Percentiles rank a stretch among this genome's conserved stretches.
These are phyloP conservation scores for Perodicticus potto DNA, from an alignment of 2,797 vertebrate species.

Conservation along the genomic window DNA sequence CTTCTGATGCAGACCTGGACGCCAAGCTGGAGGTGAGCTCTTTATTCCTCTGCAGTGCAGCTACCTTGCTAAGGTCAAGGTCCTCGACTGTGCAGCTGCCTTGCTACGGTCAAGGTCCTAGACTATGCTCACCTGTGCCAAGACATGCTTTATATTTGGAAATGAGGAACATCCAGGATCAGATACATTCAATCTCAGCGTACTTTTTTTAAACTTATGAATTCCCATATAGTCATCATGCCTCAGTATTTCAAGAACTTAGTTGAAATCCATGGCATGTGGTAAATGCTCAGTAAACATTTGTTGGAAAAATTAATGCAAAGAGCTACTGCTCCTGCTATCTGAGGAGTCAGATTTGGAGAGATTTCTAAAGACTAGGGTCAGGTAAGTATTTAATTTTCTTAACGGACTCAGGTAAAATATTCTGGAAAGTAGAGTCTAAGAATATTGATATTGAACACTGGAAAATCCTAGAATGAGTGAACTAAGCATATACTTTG, in stretches of 20 bases:
- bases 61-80: fast-evolving
- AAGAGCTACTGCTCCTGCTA: neutral
- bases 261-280: neutral
- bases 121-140: neutral
- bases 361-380: neutral
- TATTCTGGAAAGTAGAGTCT: neutral
- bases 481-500: slow-evolving; percentile 20
- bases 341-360: neutral
- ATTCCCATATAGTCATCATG: neutral
- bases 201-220: neutral
- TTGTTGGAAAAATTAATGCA: neutral
- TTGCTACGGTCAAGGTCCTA: neutral
- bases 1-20: slow-evolving; percentile 97
- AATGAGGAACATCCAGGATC: neutral
- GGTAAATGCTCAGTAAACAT: slow-evolving; percentile 25
- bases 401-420: neutral
- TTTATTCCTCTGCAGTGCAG: fast-evolving
- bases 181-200: neutral
- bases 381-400: slow-evolving; percentile 1
- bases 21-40: slow-evolving; percentile 95
- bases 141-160: neutral
- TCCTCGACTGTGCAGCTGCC: too few relatives aligned
- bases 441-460: neutral
- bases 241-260: slow-evolving; percentile 3
- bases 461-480: slow-evolving; percentile 50